Evolutionary conservation across 2,113 vertebrate species (phyloP), one percentile per base, ranked within the genome.

Genomic region (Gnathonemus longibarbis): DNA sequence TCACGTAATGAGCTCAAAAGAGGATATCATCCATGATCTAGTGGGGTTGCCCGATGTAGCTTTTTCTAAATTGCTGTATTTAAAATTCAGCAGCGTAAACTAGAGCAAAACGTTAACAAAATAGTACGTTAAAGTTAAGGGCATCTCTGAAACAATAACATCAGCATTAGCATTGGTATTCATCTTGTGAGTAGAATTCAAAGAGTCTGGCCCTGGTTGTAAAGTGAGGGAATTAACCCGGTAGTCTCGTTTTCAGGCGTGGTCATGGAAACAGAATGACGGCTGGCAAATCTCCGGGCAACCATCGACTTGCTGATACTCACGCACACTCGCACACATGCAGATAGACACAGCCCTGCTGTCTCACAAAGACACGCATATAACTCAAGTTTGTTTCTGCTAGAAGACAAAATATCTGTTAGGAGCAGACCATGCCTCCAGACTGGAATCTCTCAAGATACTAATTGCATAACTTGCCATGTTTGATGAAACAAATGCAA

Each of bases 391-490:
- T 17, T 88, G 58, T 56, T 88, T 58, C 21, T 58, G 24, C 17
- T 56, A 66, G 86, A 83, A 88, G 89, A 46, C 89, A 88, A 88
- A 39, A 89, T 90, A 91, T 93, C 93, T 90, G 17, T 7, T 50
- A 50, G 66, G 62, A 74, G 89, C 93, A 93, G 91, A 66, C 90
- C 90, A 83, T 86, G 17, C 49, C 62, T 52, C 58, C 58, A 85
- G 89, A 84, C 89, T 77, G 52, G 24, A 24, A 48, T 24, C 42
- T 88, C 49, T 56, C 21, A 58, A 83, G 31, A 21, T 27, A 19
- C 39, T 91, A 90, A 91, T 90, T 90, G 88, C 80, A 92, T 85
- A 91, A 93, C 92, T 92, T 90, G 46, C 90, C 84, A 11, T 24
- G 52, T 88, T 49, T 24, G 3, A 77, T 84, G 15, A 90, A 88